Evolutionary conservation across 2,113 vertebrate species (phyloP).

Genomic region (Ciconia boyciana): DNA sequence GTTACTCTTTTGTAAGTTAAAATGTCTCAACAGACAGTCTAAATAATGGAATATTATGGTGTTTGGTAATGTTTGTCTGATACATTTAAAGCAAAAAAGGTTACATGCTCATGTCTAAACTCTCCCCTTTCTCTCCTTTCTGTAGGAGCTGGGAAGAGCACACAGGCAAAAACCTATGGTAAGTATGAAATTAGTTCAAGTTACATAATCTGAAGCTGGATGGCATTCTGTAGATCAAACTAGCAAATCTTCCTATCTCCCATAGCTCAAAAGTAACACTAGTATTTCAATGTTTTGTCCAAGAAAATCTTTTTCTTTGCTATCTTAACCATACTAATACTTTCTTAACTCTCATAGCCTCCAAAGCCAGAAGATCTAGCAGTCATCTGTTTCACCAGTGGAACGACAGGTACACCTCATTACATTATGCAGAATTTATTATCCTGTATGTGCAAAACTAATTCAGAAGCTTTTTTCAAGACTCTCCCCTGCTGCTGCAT

Average conservation of each 20-base stretch:
- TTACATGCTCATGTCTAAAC: neutral
- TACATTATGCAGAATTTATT: neutral
- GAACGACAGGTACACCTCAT: slow-evolving; percentile 88
- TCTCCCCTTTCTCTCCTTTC: neutral
- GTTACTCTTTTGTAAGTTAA: neutral
- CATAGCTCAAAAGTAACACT: neutral
- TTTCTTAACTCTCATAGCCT: slow-evolving; percentile 74
- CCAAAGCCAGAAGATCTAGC: slow-evolving; percentile 92
- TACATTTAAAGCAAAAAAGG: neutral
- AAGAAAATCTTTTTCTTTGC: neutral
- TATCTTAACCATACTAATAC: neutral
- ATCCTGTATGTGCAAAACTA: neutral
- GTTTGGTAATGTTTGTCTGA: neutral
- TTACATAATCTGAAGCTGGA: neutral
- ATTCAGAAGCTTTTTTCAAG: neutral
- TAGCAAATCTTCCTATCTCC: neutral
- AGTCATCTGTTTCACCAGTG: slow-evolving; percentile 96
- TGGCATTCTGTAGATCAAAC: neutral
- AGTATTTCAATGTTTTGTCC: neutral
- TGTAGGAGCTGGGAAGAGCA: slow-evolving; percentile 81
- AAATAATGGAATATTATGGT: neutral
- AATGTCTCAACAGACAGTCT: neutral
- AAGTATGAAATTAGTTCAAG: slow-evolving; percentile 32
- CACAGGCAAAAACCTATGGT: slow-evolving; percentile 81
- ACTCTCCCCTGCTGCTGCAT: neutral